Conservation (phyloP, 2,113 vertebrate genomes). For the Amphilophus citrinellus region DNA sequence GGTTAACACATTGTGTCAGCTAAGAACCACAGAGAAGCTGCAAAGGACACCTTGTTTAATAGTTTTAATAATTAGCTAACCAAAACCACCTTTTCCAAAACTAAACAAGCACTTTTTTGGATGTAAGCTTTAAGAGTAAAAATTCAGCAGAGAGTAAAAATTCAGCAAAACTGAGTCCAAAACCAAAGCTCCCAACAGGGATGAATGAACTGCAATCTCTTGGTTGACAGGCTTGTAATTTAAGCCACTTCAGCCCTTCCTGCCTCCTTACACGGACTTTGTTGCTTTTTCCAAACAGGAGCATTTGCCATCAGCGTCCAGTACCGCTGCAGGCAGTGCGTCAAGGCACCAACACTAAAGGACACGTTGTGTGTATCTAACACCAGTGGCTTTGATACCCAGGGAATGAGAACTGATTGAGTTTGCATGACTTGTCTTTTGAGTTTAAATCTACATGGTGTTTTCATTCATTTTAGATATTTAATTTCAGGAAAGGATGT, state of each 20-base stretch:
- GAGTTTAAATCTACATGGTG: background rate
- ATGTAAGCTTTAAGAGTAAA: background rate
- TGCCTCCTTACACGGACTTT: background rate
- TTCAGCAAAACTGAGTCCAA: background rate
- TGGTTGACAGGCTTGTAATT: background rate
- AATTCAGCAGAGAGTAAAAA: background rate
- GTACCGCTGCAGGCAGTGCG: background rate
- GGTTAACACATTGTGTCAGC: constrained; percentile 8
- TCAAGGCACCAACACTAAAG: background rate
- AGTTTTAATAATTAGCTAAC: background rate
- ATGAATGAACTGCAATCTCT: background rate
- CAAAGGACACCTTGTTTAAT: background rate
- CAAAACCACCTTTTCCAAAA: background rate
- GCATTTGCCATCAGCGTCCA: background rate
- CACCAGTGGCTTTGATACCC: background rate
- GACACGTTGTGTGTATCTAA: background rate
- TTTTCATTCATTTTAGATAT: background rate
- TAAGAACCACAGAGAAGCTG: background rate
- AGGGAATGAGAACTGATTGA: background rate
- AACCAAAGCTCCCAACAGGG: background rate
- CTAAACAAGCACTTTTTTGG: background rate
- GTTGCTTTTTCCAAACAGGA: background rate
- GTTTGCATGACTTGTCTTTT: background rate
- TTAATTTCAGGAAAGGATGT: constrained; percentile 6
- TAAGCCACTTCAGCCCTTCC: background rate